Percentiles rank a stretch among this genome's conserved stretches.
Evolutionary conservation across 2,888 invertebrate species (phyloP).

Genomic region (Heliconius hortense): DNA sequence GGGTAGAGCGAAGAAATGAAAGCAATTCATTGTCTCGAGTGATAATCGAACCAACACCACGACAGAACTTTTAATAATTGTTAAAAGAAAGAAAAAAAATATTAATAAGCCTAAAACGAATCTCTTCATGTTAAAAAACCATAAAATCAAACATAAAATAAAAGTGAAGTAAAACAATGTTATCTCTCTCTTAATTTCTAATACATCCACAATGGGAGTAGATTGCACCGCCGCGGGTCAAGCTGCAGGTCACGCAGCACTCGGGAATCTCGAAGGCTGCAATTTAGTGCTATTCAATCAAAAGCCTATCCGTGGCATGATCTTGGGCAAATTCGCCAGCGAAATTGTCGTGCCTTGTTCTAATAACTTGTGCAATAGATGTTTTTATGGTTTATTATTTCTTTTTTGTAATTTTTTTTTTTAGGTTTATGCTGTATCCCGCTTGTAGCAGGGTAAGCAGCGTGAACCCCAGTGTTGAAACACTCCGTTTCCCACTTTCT

Average conservation of each 20-base stretch:
- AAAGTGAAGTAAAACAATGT: slow-evolving; percentile 10
- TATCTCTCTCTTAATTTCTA: slow-evolving; percentile 25
- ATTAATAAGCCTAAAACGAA: neutral
- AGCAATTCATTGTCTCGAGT: too few relatives aligned
- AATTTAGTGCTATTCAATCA: slow-evolving; percentile 65
- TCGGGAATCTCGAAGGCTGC: slow-evolving; percentile 51
- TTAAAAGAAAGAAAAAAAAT: too few relatives aligned
- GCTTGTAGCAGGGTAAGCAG: too few relatives aligned
- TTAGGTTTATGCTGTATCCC: neutral
- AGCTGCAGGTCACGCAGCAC: slow-evolving; percentile 52
- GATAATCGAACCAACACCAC: too few relatives aligned
- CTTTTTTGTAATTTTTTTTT: neutral
- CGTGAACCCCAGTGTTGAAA: too few relatives aligned
- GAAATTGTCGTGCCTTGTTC: slow-evolving; percentile 34
- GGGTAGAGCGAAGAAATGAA: too few relatives aligned
- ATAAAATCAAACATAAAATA: slow-evolving; percentile 1
- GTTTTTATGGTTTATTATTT: neutral
- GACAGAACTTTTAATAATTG: too few relatives aligned
- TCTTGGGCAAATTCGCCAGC: slow-evolving; percentile 35
- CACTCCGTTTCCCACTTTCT: too few relatives aligned
- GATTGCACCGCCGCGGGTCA: slow-evolving; percentile 49
- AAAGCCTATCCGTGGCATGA: slow-evolving; percentile 46
- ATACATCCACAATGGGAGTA: slow-evolving; percentile 29
- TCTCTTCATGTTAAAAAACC: neutral
- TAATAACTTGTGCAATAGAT: slow-evolving; percentile 20